Conservation (phyloP, 2,888 invertebrate species). For the Dolomedes plantarius region DNA sequence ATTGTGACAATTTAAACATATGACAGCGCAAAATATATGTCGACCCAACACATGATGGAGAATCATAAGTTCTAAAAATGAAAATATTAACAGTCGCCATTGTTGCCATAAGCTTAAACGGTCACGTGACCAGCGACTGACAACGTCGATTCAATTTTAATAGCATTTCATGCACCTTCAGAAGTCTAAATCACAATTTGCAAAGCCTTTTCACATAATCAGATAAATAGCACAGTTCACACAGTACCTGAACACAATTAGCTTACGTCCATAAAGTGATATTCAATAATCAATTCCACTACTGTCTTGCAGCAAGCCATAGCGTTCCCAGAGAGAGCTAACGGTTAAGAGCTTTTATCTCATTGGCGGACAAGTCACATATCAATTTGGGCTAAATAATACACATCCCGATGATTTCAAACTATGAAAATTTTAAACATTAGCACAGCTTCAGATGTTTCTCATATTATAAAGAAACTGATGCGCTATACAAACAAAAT, state of each 20-base stretch:
- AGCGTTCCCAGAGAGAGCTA: conserved; percentile 58
- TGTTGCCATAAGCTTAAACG: conserved; percentile 49
- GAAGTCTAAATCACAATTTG: neutral
- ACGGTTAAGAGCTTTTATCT: conserved; percentile 66
- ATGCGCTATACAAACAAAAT: neutral
- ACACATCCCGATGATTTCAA: neutral
- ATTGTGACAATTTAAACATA: conserved; percentile 13
- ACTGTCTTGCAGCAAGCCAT: conserved; percentile 21
- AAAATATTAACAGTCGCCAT: conserved; percentile 70
- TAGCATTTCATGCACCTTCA: conserved; percentile 5
- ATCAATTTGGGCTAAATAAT: neutral
- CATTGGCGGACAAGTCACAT: conserved; percentile 47
- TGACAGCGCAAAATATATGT: neutral
- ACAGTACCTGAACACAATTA: neutral
- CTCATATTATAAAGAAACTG: neutral
- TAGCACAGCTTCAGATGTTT: neutral
- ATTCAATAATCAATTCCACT: neutral
- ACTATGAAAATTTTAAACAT: neutral
- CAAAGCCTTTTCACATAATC: neutral
- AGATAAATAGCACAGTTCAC: neutral
- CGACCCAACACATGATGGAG: conserved; percentile 38
- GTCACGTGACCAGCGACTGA: conserved; percentile 71
- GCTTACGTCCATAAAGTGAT: neutral
- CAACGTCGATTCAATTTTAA: conserved; percentile 59
- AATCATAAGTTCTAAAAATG: conserved; percentile 38